These are phyloP conservation scores for Gulo gulo DNA, from an alignment of 2,113 vertebrate species.

Conservation along the genomic window DNA sequence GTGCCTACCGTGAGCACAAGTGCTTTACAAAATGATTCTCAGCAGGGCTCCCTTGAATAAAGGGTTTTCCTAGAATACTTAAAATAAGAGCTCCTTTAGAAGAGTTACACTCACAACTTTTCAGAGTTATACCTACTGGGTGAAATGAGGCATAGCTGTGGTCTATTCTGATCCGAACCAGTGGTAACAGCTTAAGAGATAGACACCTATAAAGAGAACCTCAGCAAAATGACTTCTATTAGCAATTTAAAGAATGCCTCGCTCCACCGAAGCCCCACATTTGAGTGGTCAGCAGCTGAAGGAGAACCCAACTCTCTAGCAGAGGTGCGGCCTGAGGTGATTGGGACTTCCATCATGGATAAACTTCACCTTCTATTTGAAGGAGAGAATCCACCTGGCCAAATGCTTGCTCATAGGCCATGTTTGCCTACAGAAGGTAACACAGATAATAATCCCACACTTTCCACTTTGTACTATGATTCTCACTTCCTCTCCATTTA, in stretches of 20 bases:
- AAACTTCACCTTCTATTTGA: neutral
- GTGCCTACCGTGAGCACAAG: neutral
- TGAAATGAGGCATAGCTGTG: neutral
- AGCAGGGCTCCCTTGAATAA: neutral
- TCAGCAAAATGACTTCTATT: neutral
- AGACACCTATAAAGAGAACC: neutral
- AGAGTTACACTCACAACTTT: neutral
- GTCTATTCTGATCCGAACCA: neutral
- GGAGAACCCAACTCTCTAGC: neutral
- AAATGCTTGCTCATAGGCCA: neutral
- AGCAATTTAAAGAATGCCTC: neutral
- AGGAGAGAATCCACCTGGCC: neutral
- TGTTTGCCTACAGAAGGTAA: neutral
- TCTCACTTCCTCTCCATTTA: neutral
- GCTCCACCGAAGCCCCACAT: too few species aligned
- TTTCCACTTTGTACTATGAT: neutral
- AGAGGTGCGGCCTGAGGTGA: neutral
- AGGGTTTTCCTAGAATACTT: neutral
- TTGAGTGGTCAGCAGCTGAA: neutral
- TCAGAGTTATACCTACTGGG: neutral
- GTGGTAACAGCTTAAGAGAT: neutral
- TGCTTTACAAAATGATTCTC: neutral
- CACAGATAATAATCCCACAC: neutral
- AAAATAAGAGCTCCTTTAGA: constrained; percentile 14
- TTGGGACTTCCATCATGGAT: neutral